These are phyloP conservation scores for Protophormia terraenovae DNA, from an alignment of 2,888 invertebrate species.

Conservation along the genomic window DNA sequence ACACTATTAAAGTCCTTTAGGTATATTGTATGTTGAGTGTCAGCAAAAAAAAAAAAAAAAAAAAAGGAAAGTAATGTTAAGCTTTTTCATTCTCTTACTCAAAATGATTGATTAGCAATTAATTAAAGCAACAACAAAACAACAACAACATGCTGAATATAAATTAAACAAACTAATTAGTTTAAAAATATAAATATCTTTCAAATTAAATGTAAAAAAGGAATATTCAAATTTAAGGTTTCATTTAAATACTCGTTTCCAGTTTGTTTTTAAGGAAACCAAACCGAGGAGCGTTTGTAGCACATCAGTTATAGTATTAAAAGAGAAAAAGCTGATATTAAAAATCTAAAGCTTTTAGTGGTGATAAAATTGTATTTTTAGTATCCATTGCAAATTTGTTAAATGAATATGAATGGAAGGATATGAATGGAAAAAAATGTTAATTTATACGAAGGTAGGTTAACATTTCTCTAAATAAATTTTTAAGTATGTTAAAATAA, in stretches of 20 bases:
- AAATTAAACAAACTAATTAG: slow-evolving; percentile 54
- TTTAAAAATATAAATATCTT: slow-evolving; percentile 1
- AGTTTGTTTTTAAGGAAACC: background rate
- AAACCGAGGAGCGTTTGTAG: too few relatives aligned
- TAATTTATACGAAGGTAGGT: too few relatives aligned
- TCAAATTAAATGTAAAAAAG: background rate
- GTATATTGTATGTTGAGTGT: background rate
- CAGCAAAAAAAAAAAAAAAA: too few relatives aligned
- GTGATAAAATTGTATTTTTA: slow-evolving; percentile 39
- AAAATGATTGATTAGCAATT: slow-evolving; percentile 80
- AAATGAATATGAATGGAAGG: too few relatives aligned
- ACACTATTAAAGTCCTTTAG: slow-evolving; percentile 55
- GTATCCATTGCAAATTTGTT: slow-evolving; percentile 49
- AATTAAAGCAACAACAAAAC: slow-evolving; percentile 77
- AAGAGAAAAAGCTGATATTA: background rate
- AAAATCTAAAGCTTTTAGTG: background rate
- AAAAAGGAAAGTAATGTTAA: slow-evolving; percentile 36
- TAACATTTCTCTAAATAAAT: too few relatives aligned
- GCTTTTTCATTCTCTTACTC: slow-evolving; percentile 30
- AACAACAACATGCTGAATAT: slow-evolving; percentile 23
- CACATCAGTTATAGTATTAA: background rate
- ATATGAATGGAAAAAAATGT: background rate
- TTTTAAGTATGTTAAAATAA: too few relatives aligned
- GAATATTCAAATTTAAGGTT: slow-evolving; percentile 37
- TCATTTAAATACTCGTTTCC: background rate